phyloP scores from a whole-genome alignment of 2,797 vertebrate genomes.

The Ctenochaetus hawaiiensis region DNA sequence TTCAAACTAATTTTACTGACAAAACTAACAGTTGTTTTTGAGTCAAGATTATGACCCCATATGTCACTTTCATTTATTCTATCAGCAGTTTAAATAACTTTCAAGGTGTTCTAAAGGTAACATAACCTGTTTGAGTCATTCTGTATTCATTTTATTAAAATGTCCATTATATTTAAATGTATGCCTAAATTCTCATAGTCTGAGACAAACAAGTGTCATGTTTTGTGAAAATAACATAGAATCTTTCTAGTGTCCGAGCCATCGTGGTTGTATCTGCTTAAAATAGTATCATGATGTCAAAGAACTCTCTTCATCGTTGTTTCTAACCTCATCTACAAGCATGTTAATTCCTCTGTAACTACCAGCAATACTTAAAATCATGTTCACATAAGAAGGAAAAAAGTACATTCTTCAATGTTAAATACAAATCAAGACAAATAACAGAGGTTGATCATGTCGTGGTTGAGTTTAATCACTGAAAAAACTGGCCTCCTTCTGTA shows the following conservation, averaged over 20 bases:
- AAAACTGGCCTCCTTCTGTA: not conserved
- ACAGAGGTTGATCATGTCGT: not conserved
- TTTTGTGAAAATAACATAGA: not conserved
- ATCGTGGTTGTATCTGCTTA: not conserved
- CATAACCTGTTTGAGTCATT: not conserved
- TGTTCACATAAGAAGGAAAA: not conserved
- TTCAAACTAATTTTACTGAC: not conserved
- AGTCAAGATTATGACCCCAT: too few species aligned
- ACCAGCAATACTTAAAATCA: not conserved
- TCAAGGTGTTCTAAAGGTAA: not conserved
- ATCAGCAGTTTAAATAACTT: not conserved
- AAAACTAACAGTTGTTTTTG: too few species aligned
- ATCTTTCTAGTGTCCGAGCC: not conserved
- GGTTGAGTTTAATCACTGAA: constrained; percentile 17
- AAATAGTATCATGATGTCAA: not conserved
- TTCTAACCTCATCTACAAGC: not conserved
- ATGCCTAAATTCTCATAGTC: not conserved
- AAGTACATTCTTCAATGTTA: not conserved
- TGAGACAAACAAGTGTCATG: not conserved
- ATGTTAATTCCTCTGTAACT: not conserved
- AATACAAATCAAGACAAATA: not conserved
- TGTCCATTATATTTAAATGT: too few species aligned
- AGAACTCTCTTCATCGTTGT: not conserved
- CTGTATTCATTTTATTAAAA: not conserved
- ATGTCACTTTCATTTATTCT: too few species aligned